A percentile compares a stretch with the other conserved stretches of the same genome.
These are phyloP conservation scores for Coleophora deauratella DNA, from an alignment of 2,888 invertebrate genomes.

Conservation along the genomic window DNA sequence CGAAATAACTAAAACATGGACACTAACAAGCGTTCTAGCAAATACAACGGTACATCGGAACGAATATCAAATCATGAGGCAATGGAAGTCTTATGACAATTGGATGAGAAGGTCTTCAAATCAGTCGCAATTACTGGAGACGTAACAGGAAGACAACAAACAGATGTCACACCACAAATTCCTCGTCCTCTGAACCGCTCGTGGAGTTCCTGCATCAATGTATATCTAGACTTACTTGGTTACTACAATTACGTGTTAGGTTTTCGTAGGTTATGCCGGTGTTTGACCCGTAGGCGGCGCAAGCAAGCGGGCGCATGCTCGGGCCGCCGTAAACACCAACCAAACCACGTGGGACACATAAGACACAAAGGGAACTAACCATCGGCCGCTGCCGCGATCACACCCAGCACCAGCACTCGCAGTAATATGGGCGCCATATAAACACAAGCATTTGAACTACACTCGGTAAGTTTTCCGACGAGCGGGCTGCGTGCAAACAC, in stretches of 20 bases:
- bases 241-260: constrained; percentile 42
- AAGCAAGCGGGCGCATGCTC: constrained; percentile 66
- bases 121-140: too few relatives aligned
- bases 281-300: constrained; percentile 60
- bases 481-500: constrained; percentile 64
- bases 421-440: constrained; percentile 87
- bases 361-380: constrained; percentile 48
- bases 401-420: constrained; percentile 77
- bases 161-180: too few relatives aligned
- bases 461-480: constrained; percentile 54
- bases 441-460: constrained; percentile 80
- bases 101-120: too few relatives aligned
- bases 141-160: too few relatives aligned
- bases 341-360: constrained; percentile 41
- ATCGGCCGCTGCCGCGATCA: constrained; percentile 64
- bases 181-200: too few relatives aligned
- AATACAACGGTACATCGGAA: constrained; percentile 1
- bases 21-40: not conserved
- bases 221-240: constrained; percentile 55
- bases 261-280: constrained; percentile 61
- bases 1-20: too few relatives aligned
- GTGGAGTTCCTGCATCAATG: constrained; percentile 26
- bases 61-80: too few relatives aligned
- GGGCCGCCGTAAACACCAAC: constrained; percentile 60
- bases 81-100: too few relatives aligned